Evolutionary conservation across 2,797 vertebrate genomes (phyloP).

Genomic region (Avahi laniger): DNA sequence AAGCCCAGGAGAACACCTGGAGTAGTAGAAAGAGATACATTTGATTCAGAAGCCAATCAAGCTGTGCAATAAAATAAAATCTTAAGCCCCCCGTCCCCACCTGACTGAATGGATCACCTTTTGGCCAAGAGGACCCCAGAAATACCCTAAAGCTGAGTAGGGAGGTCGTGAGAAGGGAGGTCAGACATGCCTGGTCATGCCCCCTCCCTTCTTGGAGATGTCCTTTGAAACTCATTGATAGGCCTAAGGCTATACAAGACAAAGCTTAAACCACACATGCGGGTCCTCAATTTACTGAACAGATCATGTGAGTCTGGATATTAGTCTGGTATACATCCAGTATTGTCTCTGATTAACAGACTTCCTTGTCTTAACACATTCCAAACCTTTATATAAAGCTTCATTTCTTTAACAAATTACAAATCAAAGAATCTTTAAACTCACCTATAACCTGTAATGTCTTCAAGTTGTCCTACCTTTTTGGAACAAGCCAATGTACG

Average conservation of each 20-base stretch:
- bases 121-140: neutral
- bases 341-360: neutral
- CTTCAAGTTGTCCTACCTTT: neutral
- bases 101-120: neutral
- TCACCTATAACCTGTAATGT: neutral
- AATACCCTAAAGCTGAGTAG: neutral
- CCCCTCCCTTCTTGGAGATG: neutral
- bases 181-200: neutral
- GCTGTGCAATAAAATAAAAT: neutral
- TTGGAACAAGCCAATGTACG: neutral
- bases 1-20: accelerated
- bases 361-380: neutral
- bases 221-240: neutral
- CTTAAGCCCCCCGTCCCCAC: neutral
- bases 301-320: neutral
- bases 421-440: neutral
- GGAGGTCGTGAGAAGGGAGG: neutral
- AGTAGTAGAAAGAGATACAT: neutral
- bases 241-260: no score
- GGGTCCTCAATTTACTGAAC: neutral
- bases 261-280: neutral
- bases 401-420: neutral
- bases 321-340: neutral
- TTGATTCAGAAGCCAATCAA: neutral
- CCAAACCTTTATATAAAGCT: neutral